Base-by-base conservation (phyloP, 2,113 vertebrate genomes). In the Xyrauchen texanus region DNA sequence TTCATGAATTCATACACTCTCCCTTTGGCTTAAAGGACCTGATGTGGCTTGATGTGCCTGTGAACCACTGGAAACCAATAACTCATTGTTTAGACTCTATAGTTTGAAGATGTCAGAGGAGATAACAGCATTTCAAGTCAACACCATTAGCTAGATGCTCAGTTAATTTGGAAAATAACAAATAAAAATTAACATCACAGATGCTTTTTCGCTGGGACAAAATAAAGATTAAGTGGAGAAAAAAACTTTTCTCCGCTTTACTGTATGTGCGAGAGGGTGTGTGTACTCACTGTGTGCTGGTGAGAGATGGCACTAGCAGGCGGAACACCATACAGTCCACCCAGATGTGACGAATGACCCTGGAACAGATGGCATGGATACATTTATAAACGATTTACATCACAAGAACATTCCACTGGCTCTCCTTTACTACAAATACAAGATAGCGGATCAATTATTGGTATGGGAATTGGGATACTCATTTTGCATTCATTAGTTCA, bases 271-370 rank as follows among this genome's bases (percentile, higher is more conserved):
- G 21, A n/a, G 12, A n/a, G n/a, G 55, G 15, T 15, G 55, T 58
- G 73, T 55, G 68, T 83, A 95, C 96, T 91, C 91, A 94, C 94
- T 0, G 94, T 90, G 91, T 95, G 94, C 90, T 95, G 95, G 72
- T 95, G 94, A 49, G 94, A 88, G 86, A 94, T 92, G 76, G 92
- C 79, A 75, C 94, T 85, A 0, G 92, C 91, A 65, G 93, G 81
- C 82, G 93, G 87, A 57, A 92, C 89, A 80, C 95, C 94, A 0
- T 97, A 97, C 79, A 97, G 89, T 86, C 94, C 91, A 8, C 95
- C 93, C 86, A 96, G 92, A 87, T 97, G 96, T 76, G 95, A 93
- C 0, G 95, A 95, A 90, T 95, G 96, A 88, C 94, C 92, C 96
- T 98, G 53, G 85, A 78, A 88, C 85, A 64, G 5, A 83, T 34